Percentiles rank a stretch among this genome's conserved stretches.
These are phyloP conservation scores for Poecilia gillii DNA, from an alignment of 2,797 vertebrate species.

Conservation along the genomic window DNA sequence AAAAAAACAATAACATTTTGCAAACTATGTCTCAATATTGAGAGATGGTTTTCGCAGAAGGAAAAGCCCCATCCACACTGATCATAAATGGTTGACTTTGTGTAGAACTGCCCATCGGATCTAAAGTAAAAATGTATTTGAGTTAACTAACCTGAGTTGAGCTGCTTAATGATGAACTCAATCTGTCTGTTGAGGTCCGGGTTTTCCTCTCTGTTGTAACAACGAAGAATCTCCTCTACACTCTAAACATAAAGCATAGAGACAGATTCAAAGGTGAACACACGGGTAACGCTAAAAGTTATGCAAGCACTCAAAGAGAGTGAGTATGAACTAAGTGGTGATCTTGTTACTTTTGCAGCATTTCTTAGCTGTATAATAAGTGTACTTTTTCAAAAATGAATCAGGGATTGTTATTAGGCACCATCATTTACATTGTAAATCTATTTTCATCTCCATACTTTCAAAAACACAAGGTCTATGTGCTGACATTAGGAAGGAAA, in stretches of 20 bases:
- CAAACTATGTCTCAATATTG: background rate
- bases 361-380: background rate
- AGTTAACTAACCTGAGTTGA: conserved; percentile 87
- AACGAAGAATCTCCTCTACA: conserved; percentile 92
- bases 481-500: conserved; percentile 33
- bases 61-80: background rate
- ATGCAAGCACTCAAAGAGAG: background rate
- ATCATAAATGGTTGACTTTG: background rate
- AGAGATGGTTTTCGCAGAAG: background rate
- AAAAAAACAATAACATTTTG: background rate
- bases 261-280: background rate
- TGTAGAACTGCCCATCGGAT: background rate
- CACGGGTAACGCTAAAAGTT: background rate
- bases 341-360: background rate
- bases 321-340: background rate
- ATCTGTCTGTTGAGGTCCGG: conserved; percentile 91
- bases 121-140: background rate
- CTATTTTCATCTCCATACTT: background rate
- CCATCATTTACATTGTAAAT: background rate
- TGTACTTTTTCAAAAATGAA: background rate
- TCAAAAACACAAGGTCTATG: background rate
- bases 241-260: conserved; percentile 77
- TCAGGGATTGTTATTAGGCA: background rate
- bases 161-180: conserved; percentile 93
- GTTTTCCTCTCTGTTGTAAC: conserved; percentile 91